These are phyloP conservation scores for Papilio polyxenes DNA, from an alignment of 1,140 invertebrate genomes.

Conservation along the genomic window DNA sequence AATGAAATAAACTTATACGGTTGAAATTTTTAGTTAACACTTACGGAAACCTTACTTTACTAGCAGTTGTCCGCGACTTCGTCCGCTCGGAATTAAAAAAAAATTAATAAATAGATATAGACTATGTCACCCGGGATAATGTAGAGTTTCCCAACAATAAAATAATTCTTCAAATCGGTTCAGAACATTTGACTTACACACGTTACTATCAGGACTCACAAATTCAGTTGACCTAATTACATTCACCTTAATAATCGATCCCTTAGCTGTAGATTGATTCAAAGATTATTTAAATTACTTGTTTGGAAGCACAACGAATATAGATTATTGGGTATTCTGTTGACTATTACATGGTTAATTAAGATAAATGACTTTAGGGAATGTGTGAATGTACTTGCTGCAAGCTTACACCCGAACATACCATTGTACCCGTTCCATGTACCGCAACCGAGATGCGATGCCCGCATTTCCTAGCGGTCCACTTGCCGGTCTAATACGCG, in stretches of 20 bases:
- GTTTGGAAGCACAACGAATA: too few species aligned
- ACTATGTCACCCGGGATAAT: too few species aligned
- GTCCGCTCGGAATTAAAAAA: too few species aligned
- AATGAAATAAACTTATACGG: background rate
- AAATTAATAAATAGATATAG: too few species aligned
- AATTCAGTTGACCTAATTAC: background rate
- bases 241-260: background rate
- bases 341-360: background rate
- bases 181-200: background rate
- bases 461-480: constrained; percentile 6
- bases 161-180: background rate
- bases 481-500: constrained; percentile 6
- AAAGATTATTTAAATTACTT: background rate
- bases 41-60: background rate
- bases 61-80: too few species aligned
- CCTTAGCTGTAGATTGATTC: background rate
- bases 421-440: background rate
- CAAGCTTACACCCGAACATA: background rate
- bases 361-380: background rate
- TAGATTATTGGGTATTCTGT: background rate
- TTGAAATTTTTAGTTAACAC: background rate
- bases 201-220: background rate
- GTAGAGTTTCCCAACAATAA: background rate
- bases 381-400: background rate
- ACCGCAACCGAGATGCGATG: background rate